Base-by-base conservation (phyloP, 2,113 vertebrate genomes). In the Ascaphus truei region DNA sequence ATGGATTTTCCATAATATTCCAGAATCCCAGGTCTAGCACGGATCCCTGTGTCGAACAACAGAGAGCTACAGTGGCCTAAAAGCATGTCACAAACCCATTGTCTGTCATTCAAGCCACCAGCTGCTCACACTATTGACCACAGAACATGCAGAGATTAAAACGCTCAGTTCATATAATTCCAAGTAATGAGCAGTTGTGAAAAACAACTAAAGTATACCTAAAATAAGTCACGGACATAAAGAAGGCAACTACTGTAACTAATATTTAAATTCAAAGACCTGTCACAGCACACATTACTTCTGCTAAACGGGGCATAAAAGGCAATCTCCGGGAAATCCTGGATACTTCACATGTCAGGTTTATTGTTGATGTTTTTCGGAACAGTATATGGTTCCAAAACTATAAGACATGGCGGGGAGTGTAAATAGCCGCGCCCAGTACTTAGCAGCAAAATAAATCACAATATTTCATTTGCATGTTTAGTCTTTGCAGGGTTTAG, bases 341-440 rank as follows among this genome's bases (percentile, higher is more conserved):
- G 62, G 73, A 56, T 71, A 3, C 80, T 76, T 71, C 72, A 76
- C n/a, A n/a, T n/a, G n/a, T n/a, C n/a, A n/a, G n/a, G n/a, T n/a
- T n/a, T n/a, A n/a, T n/a, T n/a, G n/a, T n/a, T n/a, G n/a, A n/a
- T n/a, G n/a, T n/a, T n/a, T n/a, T n/a, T n/a, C n/a, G n/a, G n/a
- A n/a, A n/a, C n/a, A n/a, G n/a, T n/a, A n/a, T n/a, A n/a, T n/a
- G n/a, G n/a, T n/a, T n/a, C n/a, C n/a, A n/a, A n/a, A n/a, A n/a
- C n/a, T n/a, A n/a, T n/a, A n/a, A n/a, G n/a, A n/a, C n/a, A n/a
- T n/a, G n/a, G n/a, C n/a, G n/a, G n/a, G n/a, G n/a, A n/a, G n/a
- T n/a, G n/a, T n/a, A n/a, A n/a, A n/a, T n/a, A n/a, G n/a, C n/a
- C n/a, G n/a, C n/a, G n/a, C n/a, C n/a, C n/a, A n/a, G n/a, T n/a